phyloP scores from a whole-genome alignment of 2,797 vertebrate species.

The Trachurus trachurus region DNA sequence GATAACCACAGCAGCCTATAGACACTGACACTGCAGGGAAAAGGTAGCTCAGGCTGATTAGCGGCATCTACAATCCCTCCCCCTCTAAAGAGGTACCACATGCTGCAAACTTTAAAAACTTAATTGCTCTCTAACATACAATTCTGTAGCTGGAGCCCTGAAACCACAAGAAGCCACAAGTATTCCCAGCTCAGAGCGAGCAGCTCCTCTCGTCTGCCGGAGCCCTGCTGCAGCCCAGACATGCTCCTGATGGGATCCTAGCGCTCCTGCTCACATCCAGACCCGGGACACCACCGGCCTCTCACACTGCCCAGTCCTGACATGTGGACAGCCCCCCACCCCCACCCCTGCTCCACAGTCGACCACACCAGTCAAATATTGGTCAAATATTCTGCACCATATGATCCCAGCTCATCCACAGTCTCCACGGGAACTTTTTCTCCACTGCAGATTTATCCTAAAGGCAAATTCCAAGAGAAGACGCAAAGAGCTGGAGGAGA shows the following conservation, averaged over 20 bases:
- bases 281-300: constrained; percentile 23
- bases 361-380: constrained; percentile 58
- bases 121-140: constrained; percentile 87
- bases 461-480: constrained; percentile 64
- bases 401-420: constrained; percentile 25
- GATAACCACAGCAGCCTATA: constrained; percentile 38
- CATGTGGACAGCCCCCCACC: constrained; percentile 4
- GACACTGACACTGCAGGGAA: constrained; percentile 28
- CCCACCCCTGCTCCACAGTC: neutral
- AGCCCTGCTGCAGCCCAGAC: constrained; percentile 71
- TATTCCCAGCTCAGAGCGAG: constrained; percentile 80
- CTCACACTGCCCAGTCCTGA: constrained; percentile 36
- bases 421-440: constrained; percentile 39
- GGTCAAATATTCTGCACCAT: constrained; percentile 43
- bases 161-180: constrained; percentile 86
- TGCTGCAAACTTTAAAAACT: constrained; percentile 85
- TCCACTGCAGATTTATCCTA: constrained; percentile 36
- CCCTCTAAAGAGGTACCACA: constrained; percentile 77
- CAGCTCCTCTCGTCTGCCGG: constrained; percentile 75
- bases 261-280: constrained; percentile 30
- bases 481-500: constrained; percentile 44
- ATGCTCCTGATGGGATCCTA: constrained; percentile 53
- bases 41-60: constrained; percentile 64
- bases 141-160: constrained; percentile 79
- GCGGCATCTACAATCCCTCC: constrained; percentile 63